Base-by-base conservation (phyloP, 2,797 vertebrate species). In the Sebastiscus albofasciatus region DNA sequence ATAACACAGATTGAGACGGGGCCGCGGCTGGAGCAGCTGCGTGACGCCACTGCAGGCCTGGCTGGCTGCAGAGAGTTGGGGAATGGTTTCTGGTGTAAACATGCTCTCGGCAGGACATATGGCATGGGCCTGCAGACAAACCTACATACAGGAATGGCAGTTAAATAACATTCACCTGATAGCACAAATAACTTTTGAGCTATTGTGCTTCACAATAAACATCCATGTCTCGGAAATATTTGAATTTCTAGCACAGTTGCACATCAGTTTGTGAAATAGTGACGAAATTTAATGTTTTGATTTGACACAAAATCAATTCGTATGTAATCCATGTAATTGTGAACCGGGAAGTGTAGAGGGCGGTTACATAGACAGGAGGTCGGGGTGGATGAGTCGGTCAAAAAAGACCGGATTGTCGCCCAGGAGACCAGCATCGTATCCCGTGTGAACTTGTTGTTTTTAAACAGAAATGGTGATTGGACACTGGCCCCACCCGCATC, bases 1-100 rank as follows among this genome's bases (percentile, higher is more conserved):
- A 90, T 93, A 93, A 94, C 93, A 94, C 68, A 77, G 72, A 81
- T 75, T 56, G 33, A 84, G 76, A 77, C 68, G 8, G 20, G 56
- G 64, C 58, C 12, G 22, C 1, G 39, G 72, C 83, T 77, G 67
- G 33, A 80, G 78, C 84, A 88, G 86, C 87, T 81, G 88, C 2
- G 55, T 82, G 92, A 91, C 86, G 83, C 86, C 91, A 80, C 83
- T 24, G 71, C 81, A 22, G 73, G 71, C 66, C 75, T 27, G 67
- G 59, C 75, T 59, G 83, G 72, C 84, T 86, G 81, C 8, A 58
- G 60, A 61, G 59, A 83, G 70, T 61, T 33, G 75, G 56, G 56
- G 70, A 89, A 73, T 75, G 62, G 65, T 62, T 81, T 27, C 6
- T 68, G 83, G 34, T 90, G 67, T 93, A 93, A 90, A 93, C 91